Evolutionary conservation across 2,888 invertebrate genomes (phyloP).

Genomic region (Drosophila niveifrons): DNA sequence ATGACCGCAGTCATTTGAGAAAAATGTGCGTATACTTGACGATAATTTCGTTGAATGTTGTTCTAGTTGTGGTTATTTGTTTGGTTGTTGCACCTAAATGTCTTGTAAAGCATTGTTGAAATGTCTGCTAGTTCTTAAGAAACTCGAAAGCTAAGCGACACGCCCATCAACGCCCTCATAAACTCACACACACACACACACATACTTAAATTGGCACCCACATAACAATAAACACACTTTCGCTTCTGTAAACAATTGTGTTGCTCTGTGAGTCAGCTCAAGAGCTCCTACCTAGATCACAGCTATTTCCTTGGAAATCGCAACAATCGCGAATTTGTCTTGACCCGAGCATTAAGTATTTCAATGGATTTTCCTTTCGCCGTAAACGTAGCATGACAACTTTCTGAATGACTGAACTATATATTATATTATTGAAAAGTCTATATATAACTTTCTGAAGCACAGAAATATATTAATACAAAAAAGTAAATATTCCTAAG

Average conservation of each 20-base stretch:
- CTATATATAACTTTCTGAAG: background rate
- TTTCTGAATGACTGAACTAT: slow-evolving; percentile 1
- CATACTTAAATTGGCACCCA: slow-evolving; percentile 12
- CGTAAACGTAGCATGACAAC: slow-evolving; percentile 31
- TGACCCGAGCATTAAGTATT: slow-evolving; percentile 24
- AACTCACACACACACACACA: background rate
- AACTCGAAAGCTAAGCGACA: slow-evolving; percentile 28
- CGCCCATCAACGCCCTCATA: slow-evolving; percentile 29
- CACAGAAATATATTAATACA: no score
- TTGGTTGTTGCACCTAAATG: slow-evolving; percentile 45
- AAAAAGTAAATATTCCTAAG: no score
- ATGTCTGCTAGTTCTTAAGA: slow-evolving; percentile 47
- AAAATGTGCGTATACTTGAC: slow-evolving; percentile 82
- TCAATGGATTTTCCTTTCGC: slow-evolving; percentile 21
- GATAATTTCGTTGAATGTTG: slow-evolving; percentile 32
- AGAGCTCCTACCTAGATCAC: slow-evolving; percentile 21
- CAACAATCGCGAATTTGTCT: slow-evolving; percentile 19
- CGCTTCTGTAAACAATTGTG: slow-evolving; percentile 35
- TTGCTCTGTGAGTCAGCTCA: slow-evolving; percentile 41
- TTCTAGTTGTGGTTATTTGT: slow-evolving; percentile 22
- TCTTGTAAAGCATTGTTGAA: slow-evolving; percentile 45
- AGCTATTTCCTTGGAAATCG: slow-evolving; percentile 39
- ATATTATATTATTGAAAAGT: background rate
- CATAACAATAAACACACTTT: slow-evolving; percentile 45
- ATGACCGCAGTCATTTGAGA: slow-evolving; percentile 82